Conservation (phyloP, 2,888 invertebrate species). For the Drosophila nr. perissopoda region DNA sequence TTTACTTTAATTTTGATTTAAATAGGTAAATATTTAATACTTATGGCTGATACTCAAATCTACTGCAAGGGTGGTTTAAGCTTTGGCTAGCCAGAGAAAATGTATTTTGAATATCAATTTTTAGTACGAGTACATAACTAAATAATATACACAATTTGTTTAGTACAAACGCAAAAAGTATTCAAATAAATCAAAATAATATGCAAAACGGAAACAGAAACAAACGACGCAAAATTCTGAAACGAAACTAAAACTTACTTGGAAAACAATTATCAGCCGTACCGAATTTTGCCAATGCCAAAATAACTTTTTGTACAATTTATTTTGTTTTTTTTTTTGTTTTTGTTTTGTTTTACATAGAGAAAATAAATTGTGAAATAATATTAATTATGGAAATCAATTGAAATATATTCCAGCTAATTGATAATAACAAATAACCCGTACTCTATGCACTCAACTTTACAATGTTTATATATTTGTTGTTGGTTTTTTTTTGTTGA, state of each 20-base stretch:
- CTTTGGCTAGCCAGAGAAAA: slow-evolving; percentile 14
- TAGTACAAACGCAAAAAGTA: slow-evolving; percentile 51
- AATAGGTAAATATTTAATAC: neutral
- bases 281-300: slow-evolving; percentile 84
- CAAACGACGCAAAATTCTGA: slow-evolving; percentile 43
- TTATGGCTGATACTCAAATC: neutral
- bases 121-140: slow-evolving; percentile 60
- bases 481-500: neutral
- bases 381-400: slow-evolving; percentile 44
- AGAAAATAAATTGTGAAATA: slow-evolving; percentile 22
- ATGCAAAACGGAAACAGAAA: slow-evolving; percentile 35
- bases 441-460: neutral
- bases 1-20: neutral
- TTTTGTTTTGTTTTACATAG: slow-evolving; percentile 26
- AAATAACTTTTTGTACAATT: slow-evolving; percentile 76
- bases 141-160: slow-evolving; percentile 55
- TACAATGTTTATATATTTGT: neutral
- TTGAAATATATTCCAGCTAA: slow-evolving; percentile 24
- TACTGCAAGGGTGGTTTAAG: slow-evolving; percentile 25
- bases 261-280: slow-evolving; percentile 85
- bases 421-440: slow-evolving; percentile 15
- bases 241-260: slow-evolving; percentile 83
- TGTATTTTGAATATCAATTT: slow-evolving; percentile 16
- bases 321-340: neutral
- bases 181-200: slow-evolving; percentile 19